A percentile compares a stretch with the other conserved stretches of the same genome.
Evolutionary conservation across 2,113 vertebrate species (phyloP).

Genomic region (Ornithorhynchus anatinus): DNA sequence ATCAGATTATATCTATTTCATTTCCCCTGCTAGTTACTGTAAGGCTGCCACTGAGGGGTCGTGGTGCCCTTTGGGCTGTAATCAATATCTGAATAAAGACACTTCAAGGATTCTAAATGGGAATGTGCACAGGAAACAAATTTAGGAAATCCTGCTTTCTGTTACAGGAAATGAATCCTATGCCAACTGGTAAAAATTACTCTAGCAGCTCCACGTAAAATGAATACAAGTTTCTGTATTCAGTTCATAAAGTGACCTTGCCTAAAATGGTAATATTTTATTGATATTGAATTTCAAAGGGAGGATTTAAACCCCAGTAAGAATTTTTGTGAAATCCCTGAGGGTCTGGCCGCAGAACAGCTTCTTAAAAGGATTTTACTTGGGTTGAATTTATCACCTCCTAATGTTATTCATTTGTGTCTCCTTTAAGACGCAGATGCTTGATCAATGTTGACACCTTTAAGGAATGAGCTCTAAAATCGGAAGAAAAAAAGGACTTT

Average conservation of each 20-base stretch:
- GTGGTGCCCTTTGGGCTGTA: constrained; percentile 58
- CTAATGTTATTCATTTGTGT: constrained; percentile 22
- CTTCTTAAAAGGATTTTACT: constrained; percentile 6
- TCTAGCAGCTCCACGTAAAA: constrained; percentile 39
- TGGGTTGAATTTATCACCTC: constrained; percentile 9
- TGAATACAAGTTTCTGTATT: constrained; percentile 54
- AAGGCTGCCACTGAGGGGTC: constrained; percentile 45
- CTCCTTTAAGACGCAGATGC: neutral
- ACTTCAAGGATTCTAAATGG: constrained; percentile 50
- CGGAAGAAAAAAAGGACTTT: constrained; percentile 44
- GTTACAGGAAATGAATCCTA: constrained; percentile 78
- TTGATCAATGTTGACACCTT: constrained; percentile 7
- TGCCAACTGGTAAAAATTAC: constrained; percentile 70
- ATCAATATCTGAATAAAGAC: constrained; percentile 67
- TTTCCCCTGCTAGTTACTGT: constrained; percentile 64
- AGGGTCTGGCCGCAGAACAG: constrained; percentile 36
- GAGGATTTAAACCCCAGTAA: constrained; percentile 29
- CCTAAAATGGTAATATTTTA: constrained; percentile 52
- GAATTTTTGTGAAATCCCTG: constrained; percentile 11
- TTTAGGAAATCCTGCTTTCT: constrained; percentile 86
- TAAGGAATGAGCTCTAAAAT: constrained; percentile 35
- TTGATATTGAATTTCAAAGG: constrained; percentile 70
- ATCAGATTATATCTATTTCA: constrained; percentile 63
- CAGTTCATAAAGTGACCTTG: constrained; percentile 61
- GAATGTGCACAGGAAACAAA: constrained; percentile 75